phyloP scores from a whole-genome alignment of 2,113 vertebrate genomes.

The Mesocricetus auratus region DNA sequence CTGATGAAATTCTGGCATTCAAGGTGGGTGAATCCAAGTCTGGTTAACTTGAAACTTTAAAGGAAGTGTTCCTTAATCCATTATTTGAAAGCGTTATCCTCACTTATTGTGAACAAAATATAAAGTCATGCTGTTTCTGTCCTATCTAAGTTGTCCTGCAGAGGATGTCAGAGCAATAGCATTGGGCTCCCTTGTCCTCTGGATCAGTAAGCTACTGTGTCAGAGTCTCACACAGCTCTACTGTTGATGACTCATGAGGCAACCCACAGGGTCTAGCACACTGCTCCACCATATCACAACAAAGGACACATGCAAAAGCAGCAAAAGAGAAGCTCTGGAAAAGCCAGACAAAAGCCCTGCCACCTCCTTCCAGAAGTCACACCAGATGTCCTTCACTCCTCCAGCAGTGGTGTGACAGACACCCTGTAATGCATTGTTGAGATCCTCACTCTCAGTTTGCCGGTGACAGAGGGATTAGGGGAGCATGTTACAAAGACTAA shows the following conservation, averaged over 20 bases:
- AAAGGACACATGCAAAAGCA: neutral
- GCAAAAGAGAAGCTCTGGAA: neutral
- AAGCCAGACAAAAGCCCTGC: neutral
- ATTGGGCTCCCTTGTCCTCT: neutral
- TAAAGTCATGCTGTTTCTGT: neutral
- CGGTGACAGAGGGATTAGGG: neutral
- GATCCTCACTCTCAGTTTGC: neutral
- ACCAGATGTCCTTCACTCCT: neutral
- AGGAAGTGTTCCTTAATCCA: neutral
- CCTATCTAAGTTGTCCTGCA: neutral
- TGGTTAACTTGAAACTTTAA: neutral
- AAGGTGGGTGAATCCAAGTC: neutral
- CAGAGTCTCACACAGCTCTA: accelerated
- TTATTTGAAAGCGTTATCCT: neutral
- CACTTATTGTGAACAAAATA: neutral
- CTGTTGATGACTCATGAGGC: neutral
- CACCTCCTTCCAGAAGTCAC: neutral
- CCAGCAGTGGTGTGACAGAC: neutral
- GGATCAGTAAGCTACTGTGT: neutral
- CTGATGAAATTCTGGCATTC: neutral
- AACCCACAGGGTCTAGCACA: neutral
- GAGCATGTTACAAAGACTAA: neutral
- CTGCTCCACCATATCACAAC: neutral
- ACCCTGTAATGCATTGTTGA: neutral
- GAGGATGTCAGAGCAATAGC: neutral